Conservation (phyloP, 2,113 vertebrate genomes). For the Brachyhypopomus gauderio region DNA sequence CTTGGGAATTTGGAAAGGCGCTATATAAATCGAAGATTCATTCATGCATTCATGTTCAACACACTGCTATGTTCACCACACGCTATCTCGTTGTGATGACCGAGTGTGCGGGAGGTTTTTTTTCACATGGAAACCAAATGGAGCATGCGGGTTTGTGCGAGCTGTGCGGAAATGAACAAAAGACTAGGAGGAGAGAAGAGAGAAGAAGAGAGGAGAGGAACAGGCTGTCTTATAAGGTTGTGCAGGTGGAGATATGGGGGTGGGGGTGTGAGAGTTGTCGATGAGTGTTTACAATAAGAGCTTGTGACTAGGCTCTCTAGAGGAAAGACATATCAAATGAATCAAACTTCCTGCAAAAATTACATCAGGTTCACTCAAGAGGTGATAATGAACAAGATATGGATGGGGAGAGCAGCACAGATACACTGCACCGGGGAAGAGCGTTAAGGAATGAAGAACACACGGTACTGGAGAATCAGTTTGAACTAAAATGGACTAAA, state of each 20-base stretch:
- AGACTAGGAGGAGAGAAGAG: background rate
- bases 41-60: too few species aligned
- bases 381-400: slow-evolving; percentile 46
- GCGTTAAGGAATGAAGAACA: background rate
- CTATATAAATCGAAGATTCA: too few species aligned
- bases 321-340: slow-evolving; percentile 41
- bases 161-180: background rate
- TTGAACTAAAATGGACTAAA: too few species aligned
- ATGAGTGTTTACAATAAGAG: slow-evolving; percentile 48
- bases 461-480: too few species aligned
- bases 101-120: slow-evolving; percentile 8
- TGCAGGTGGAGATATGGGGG: background rate
- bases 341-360: slow-evolving; percentile 58
- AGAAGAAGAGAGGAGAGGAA: background rate
- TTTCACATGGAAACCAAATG: slow-evolving; percentile 13
- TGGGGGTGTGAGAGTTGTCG: slow-evolving; percentile 24
- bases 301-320: slow-evolving; percentile 29
- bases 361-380: slow-evolving; percentile 56
- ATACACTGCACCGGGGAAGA: background rate
- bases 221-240: background rate
- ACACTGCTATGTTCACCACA: too few species aligned
- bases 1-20: too few species aligned
- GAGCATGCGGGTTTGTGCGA: slow-evolving; percentile 3
- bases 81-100: slow-evolving; percentile 26
- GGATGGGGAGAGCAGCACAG: slow-evolving; percentile 43